Base-by-base conservation (phyloP, 1,140 invertebrate genomes). In the Aphis craccivora region DNA sequence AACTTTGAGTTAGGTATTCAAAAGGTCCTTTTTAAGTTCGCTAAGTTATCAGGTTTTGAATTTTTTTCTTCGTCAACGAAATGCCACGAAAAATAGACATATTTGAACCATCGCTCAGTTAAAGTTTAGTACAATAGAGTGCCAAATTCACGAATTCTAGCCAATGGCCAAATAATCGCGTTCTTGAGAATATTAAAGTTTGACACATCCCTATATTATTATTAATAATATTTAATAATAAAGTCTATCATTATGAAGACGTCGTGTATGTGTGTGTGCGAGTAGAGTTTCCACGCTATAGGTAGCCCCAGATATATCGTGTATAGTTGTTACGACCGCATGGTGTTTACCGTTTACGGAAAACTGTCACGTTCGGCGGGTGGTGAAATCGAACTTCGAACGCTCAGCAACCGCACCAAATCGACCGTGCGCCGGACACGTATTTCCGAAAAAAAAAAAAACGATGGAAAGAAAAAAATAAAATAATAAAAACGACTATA, bases 281-380 rank as follows among this genome's bases (percentile, higher is more conserved):
- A 51, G 48, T n/a, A n/a, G 60, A 67, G 60, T 67, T 67, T 67
- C 3, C 30, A 30, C 30, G 60, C 30, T n/a, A n/a, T n/a, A 60
- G 55, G 2, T 60, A 60, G 48, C 55, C 25, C 37, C 37, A 40
- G 37, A 1, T 60, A 55, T 25, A 25, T 55, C 55, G 60, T 67
- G 60, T 30, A 45, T 45, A 67, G 60, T 60, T 0, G 60, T 23
- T 60, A 60, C 51, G 37, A 67, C 60, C 60, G 60, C 60, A 30
- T 14, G 51, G 5, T 25, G 91, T 25, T 51, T 51, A 51, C 48
- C 18, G 60, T 51, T 83, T 83, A 83, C 18, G n/a, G 55, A 92
- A 92, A 92, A 92, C 91, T 83, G 76, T 92, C 91, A 92, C 91
- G 91, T 92, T 76, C 30, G 90, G 60, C 37, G 45, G 25, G 60